Evolutionary conservation across 2,797 vertebrate genomes (phyloP).

Genomic region (Malacoraja senta): DNA sequence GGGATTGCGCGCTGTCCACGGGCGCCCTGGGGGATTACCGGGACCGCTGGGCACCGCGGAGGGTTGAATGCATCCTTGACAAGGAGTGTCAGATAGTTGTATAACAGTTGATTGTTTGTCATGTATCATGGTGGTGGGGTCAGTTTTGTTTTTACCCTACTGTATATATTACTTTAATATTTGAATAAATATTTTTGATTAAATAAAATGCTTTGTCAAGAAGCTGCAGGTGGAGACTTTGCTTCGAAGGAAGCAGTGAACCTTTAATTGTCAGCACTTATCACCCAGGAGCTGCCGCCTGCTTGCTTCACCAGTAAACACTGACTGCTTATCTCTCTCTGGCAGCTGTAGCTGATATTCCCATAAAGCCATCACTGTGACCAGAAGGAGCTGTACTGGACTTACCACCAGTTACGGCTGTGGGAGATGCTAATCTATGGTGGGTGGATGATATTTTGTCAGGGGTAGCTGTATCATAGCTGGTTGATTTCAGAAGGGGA

Average conservation of each 20-base stretch:
- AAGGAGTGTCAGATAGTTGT: no score
- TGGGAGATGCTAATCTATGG: background rate
- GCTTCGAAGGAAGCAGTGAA: background rate
- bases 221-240: background rate
- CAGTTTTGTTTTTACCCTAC: no score
- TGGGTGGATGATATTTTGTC: background rate
- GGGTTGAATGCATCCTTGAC: no score
- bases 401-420: background rate
- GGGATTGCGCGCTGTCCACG: no score
- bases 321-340: conserved; percentile 17
- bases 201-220: background rate
- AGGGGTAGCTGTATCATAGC: background rate
- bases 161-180: no score
- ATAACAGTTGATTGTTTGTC: no score
- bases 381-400: background rate
- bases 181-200: no score
- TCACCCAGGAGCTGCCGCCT: background rate
- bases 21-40: no score
- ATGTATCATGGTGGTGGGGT: no score
- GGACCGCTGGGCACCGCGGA: no score
- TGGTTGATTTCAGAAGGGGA: background rate
- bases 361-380: background rate
- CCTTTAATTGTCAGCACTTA: background rate
- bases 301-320: background rate
- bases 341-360: background rate